Percentiles rank a stretch among this genome's conserved stretches.
Conservation (phyloP, 2,113 vertebrate species). For the Phocoena sinus region DNA sequence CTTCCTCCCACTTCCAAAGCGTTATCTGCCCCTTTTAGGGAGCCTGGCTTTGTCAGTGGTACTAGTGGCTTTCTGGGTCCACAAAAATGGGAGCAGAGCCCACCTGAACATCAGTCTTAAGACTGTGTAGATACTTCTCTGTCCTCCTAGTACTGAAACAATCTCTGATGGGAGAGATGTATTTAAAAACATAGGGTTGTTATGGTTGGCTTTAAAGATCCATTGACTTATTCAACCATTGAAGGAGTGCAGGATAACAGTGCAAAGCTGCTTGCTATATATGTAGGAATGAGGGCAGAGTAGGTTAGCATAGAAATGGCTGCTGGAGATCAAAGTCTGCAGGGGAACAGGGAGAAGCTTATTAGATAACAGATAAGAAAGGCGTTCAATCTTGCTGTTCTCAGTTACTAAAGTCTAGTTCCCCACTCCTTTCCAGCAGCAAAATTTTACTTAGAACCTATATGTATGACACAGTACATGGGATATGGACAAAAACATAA, state of each 20-base stretch:
- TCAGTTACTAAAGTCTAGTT: not conserved
- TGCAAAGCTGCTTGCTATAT: not conserved
- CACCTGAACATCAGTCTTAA: not conserved
- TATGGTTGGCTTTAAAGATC: not conserved
- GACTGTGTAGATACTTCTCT: not conserved
- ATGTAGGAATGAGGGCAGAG: not conserved
- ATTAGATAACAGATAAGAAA: not conserved
- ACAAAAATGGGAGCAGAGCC: not conserved
- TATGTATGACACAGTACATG: not conserved
- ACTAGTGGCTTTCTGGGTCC: not conserved
- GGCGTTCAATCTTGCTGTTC: not conserved
- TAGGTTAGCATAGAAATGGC: not conserved
- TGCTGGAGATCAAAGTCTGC: not conserved
- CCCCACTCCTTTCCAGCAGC: not conserved
- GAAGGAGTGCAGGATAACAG: not conserved
- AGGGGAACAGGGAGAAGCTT: not conserved
- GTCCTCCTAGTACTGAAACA: not conserved
- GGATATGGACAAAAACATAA: not conserved
- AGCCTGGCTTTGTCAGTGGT: not conserved
- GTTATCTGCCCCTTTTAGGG: not conserved
- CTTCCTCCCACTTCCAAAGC: not conserved
- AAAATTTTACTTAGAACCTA: not conserved
- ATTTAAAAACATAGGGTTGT: not conserved
- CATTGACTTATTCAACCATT: not conserved
- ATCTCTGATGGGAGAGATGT: not conserved